Evolutionary conservation across 2,888 invertebrate genomes (phyloP).

Genomic region (Entomobrya proxima): DNA sequence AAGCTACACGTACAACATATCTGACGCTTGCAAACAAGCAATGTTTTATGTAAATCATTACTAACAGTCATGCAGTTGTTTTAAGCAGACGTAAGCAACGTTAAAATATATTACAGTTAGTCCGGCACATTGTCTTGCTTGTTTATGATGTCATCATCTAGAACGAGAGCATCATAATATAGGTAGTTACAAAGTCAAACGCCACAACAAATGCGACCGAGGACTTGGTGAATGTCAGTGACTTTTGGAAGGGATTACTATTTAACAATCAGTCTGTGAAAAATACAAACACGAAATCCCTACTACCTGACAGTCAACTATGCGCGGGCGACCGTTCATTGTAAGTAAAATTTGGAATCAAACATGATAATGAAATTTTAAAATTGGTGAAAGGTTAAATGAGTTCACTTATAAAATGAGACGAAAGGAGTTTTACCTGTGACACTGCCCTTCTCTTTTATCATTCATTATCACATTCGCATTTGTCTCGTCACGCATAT

Average conservation of each 20-base stretch:
- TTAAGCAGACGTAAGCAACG: background rate
- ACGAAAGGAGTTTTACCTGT: background rate
- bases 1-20: background rate
- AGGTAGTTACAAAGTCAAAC: background rate
- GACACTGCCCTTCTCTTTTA: conserved; percentile 42
- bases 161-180: background rate
- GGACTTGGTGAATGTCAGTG: conserved; percentile 31
- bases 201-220: too few species aligned
- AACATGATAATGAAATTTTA: background rate
- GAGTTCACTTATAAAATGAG: conserved; percentile 19
- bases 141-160: background rate
- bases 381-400: conserved; percentile 52
- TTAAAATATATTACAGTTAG: background rate
- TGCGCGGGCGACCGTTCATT: too few species aligned
- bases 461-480: background rate
- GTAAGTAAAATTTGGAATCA: background rate
- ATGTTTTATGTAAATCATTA: background rate
- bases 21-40: background rate
- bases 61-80: background rate
- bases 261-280: too few species aligned
- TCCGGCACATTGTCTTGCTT: background rate
- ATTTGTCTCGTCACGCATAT: background rate
- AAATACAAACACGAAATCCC: too few species aligned
- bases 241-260: background rate
- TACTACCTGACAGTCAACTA: too few species aligned